Conservation (phyloP, 2,113 vertebrate species). For the Syrrhaptes paradoxus region DNA sequence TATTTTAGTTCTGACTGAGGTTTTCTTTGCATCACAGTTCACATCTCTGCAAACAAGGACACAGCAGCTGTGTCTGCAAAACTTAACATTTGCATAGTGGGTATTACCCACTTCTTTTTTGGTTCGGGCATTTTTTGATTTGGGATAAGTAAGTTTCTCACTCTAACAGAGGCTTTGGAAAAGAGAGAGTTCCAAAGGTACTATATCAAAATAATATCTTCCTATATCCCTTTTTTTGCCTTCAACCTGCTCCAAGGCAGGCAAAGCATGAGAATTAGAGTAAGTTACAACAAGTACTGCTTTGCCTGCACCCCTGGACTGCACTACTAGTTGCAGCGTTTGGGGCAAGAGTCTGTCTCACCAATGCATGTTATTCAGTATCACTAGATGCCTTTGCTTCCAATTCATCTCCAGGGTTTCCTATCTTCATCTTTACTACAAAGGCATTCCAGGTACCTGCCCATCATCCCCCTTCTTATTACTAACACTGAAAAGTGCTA, state of each 20-base stretch:
- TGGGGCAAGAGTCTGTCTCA: background rate
- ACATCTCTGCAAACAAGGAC: background rate
- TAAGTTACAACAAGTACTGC: background rate
- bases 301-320: background rate
- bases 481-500: background rate
- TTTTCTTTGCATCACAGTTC: background rate
- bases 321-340: background rate
- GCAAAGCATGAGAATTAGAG: background rate
- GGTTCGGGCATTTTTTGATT: background rate
- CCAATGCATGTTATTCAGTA: rapidly evolving
- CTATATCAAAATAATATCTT: background rate
- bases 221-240: background rate
- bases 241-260: background rate
- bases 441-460: background rate
- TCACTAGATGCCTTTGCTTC: background rate
- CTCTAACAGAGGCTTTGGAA: background rate
- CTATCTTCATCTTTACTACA: background rate
- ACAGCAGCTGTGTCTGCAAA: background rate
- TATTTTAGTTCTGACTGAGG: background rate
- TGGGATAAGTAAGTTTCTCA: background rate
- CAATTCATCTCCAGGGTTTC: background rate
- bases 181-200: background rate
- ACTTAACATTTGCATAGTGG: background rate
- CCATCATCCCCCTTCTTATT: background rate
- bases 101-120: background rate